Evolutionary conservation across 2,113 vertebrate genomes (phyloP).

Genomic region (Prionailurus bengalensis): DNA sequence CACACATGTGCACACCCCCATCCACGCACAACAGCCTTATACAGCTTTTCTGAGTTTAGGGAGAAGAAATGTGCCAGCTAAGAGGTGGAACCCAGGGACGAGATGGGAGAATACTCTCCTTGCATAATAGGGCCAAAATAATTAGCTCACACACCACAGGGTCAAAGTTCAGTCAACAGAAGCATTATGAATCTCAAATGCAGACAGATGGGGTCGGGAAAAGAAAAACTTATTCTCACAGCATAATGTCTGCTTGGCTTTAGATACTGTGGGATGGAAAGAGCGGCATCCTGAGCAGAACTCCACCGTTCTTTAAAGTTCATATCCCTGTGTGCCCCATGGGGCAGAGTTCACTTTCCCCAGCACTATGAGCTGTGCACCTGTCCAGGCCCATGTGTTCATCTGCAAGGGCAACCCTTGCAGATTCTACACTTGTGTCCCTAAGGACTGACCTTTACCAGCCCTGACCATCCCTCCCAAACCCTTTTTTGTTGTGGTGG

Average conservation of each 20-base stretch:
- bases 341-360: not conserved
- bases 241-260: not conserved
- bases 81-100: not conserved
- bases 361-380: not conserved
- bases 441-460: not conserved
- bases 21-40: rapidly evolving
- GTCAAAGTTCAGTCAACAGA: not conserved
- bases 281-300: not conserved
- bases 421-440: not conserved
- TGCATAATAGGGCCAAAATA: not conserved
- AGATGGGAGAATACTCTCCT: not conserved
- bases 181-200: not conserved
- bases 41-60: not conserved
- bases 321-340: not conserved
- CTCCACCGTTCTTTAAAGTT: not conserved
- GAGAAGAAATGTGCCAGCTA: not conserved
- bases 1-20: not conserved
- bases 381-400: not conserved
- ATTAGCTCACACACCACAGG: not conserved
- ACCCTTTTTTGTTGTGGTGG: not conserved
- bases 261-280: not conserved
- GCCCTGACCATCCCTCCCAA: not conserved
- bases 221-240: not conserved
- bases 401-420: not conserved
- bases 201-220: not conserved